phyloP scores from a whole-genome alignment of 2,888 invertebrate genomes.

The Notodonta ziczac region DNA sequence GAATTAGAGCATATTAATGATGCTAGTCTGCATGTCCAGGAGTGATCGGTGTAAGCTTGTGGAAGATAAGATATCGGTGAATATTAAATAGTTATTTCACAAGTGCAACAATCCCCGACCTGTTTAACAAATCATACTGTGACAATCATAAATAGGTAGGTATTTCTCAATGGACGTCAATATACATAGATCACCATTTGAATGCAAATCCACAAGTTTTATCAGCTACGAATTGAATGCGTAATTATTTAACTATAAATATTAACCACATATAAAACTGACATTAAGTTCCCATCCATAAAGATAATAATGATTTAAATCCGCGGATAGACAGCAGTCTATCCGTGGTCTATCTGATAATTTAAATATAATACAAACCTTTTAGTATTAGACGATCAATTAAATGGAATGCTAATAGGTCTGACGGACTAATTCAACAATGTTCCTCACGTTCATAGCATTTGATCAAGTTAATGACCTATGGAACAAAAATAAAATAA shows the following conservation, averaged over 20 bases:
- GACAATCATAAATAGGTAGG: constrained; percentile 12
- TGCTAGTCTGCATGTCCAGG: background rate
- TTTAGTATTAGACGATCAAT: too few relatives aligned
- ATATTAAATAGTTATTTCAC: constrained; percentile 4
- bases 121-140: constrained; percentile 20
- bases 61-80: constrained; percentile 3
- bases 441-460: too few relatives aligned
- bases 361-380: too few relatives aligned
- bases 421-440: too few relatives aligned
- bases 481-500: too few relatives aligned
- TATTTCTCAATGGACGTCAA: constrained; percentile 21
- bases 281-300: constrained; percentile 15
- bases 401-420: too few relatives aligned
- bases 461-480: too few relatives aligned
- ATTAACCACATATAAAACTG: constrained; percentile 21
- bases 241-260: constrained; percentile 28
- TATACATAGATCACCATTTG: constrained; percentile 18
- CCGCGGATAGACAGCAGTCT: too few relatives aligned
- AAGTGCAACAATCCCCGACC: background rate
- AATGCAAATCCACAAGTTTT: constrained; percentile 33
- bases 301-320: too few relatives aligned
- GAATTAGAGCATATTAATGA: background rate
- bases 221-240: constrained; percentile 25
- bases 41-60: background rate
- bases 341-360: too few relatives aligned